phyloP scores from a whole-genome alignment of 2,113 vertebrate genomes.

The Gasterosteus nipponicus region DNA sequence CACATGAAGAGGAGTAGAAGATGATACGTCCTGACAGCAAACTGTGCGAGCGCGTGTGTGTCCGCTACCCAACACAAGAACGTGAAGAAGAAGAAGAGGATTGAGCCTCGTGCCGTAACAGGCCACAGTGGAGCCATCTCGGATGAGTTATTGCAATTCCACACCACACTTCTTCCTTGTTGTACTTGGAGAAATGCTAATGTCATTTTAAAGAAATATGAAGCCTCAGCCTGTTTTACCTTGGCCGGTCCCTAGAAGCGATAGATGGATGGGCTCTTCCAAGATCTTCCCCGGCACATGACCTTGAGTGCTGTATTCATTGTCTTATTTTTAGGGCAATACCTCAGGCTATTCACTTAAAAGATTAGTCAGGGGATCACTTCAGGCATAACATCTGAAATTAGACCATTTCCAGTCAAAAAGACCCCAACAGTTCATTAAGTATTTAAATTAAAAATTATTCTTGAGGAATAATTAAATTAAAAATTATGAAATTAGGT shows the following conservation, averaged over 20 bases:
- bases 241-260: slow-evolving; percentile 47
- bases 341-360: slow-evolving; percentile 63
- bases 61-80: neutral
- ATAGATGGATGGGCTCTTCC: slow-evolving; percentile 47
- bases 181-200: slow-evolving; percentile 42
- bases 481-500: slow-evolving; percentile 63
- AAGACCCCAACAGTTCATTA: slow-evolving; percentile 66
- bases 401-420: slow-evolving; percentile 66
- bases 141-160: slow-evolving; percentile 23
- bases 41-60: neutral
- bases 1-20: slow-evolving; percentile 1
- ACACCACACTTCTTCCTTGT: neutral
- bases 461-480: slow-evolving; percentile 68
- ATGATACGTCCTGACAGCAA: neutral
- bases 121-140: neutral
- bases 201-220: slow-evolving; percentile 57
- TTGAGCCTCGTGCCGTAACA: neutral
- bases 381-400: slow-evolving; percentile 59
- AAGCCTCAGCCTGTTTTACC: slow-evolving; percentile 51
- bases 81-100: neutral
- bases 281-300: slow-evolving; percentile 58
- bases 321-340: slow-evolving; percentile 68
- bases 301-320: slow-evolving; percentile 77
- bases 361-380: slow-evolving; percentile 70
- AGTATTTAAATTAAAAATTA: slow-evolving; percentile 66